Percentiles rank a stretch among this genome's conserved stretches.
phyloP scores from a whole-genome alignment of 2,797 vertebrate species.

The Poeciliopsis gracilis region DNA sequence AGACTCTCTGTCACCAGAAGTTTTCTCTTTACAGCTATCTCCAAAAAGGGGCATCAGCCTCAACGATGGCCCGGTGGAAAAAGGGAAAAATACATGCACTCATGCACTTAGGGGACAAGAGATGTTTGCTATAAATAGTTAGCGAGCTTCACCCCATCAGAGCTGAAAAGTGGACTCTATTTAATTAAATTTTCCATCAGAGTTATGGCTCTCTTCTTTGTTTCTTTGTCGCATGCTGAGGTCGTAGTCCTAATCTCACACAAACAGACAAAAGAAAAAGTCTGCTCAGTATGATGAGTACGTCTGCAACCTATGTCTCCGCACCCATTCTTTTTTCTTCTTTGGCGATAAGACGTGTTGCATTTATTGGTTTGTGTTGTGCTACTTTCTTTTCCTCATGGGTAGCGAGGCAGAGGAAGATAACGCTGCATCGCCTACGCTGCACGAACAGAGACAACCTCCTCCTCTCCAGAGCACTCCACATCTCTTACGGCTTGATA shows the following conservation, averaged over 20 bases:
- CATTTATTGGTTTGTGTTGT: slow-evolving; percentile 68
- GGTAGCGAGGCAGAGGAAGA: slow-evolving; percentile 46
- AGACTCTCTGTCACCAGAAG: slow-evolving; percentile 26
- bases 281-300: not conserved
- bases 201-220: slow-evolving; percentile 22
- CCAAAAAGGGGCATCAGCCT: slow-evolving; percentile 8
- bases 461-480: slow-evolving; percentile 49
- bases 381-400: slow-evolving; percentile 58
- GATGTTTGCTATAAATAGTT: slow-evolving; percentile 62
- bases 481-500: slow-evolving; percentile 58
- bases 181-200: slow-evolving; percentile 57
- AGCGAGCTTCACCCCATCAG: slow-evolving; percentile 43
- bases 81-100: slow-evolving; percentile 6
- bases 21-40: slow-evolving; percentile 23
- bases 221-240: slow-evolving; percentile 23
- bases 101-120: slow-evolving; percentile 19
- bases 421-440: slow-evolving; percentile 40
- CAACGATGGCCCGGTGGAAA: slow-evolving; percentile 2
- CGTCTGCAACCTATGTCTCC: slow-evolving; percentile 23
- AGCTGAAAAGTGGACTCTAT: slow-evolving; percentile 34
- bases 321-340: slow-evolving; percentile 27
- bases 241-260: slow-evolving; percentile 9
- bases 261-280: slow-evolving; percentile 12
- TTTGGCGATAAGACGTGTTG: slow-evolving; percentile 43
- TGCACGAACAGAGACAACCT: slow-evolving; percentile 49